Evolutionary conservation across 2,888 invertebrate species (phyloP).

Genomic region (Acanthacorydalis orientalis): DNA sequence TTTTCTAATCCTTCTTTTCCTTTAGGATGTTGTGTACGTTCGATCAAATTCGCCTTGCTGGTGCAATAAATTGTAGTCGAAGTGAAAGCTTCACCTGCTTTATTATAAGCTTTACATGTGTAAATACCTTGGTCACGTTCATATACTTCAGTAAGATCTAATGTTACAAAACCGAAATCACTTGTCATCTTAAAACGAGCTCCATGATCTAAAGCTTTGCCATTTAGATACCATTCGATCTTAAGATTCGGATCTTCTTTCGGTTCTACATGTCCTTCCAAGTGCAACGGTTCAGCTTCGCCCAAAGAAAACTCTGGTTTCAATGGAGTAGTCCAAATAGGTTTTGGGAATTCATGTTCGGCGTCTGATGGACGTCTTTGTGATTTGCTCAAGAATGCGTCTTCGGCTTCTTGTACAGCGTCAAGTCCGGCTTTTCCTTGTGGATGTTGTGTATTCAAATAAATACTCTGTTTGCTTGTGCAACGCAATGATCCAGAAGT

Average conservation of each 20-base stretch:
- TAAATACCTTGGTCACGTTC: slow-evolving; percentile 89
- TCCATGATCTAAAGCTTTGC: slow-evolving; percentile 70
- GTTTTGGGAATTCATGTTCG: slow-evolving; percentile 65
- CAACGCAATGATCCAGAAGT: slow-evolving; percentile 80
- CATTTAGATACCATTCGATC: slow-evolving; percentile 90
- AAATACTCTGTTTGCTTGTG: slow-evolving; percentile 61
- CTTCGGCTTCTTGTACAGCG: slow-evolving; percentile 79
- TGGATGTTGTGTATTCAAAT: slow-evolving; percentile 84
- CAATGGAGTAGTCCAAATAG: slow-evolving; percentile 71
- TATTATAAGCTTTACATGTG: slow-evolving; percentile 80
- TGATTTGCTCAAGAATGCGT: slow-evolving; percentile 54
- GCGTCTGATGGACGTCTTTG: slow-evolving; percentile 50
- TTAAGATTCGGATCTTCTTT: slow-evolving; percentile 81
- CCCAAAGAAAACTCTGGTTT: slow-evolving; percentile 62
- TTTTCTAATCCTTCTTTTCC: slow-evolving; percentile 85
- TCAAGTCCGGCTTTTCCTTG: slow-evolving; percentile 83
- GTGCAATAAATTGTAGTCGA: slow-evolving; percentile 76
- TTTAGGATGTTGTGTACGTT: slow-evolving; percentile 85
- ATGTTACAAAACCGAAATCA: slow-evolving; percentile 91
- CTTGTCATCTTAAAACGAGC: slow-evolving; percentile 82
- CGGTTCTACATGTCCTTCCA: slow-evolving; percentile 90
- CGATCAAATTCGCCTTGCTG: slow-evolving; percentile 67
- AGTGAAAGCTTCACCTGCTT: slow-evolving; percentile 80
- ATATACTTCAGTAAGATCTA: slow-evolving; percentile 83
- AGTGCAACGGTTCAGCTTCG: slow-evolving; percentile 72